These are phyloP conservation scores for Ivindomyrus marchei DNA, from an alignment of 2,113 vertebrate species.

Conservation along the genomic window DNA sequence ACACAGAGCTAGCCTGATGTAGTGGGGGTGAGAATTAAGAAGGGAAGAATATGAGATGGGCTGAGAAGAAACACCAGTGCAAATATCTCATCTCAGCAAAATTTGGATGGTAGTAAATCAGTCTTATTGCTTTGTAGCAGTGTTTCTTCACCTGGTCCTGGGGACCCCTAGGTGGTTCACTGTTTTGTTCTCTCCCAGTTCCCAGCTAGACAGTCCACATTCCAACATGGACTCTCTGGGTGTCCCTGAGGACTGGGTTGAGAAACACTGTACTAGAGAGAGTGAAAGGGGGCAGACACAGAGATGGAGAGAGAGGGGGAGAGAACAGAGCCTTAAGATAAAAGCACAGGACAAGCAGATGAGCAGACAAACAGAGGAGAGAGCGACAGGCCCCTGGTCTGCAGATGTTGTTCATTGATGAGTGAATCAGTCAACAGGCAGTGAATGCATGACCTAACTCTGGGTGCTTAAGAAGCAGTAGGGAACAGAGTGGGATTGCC, in stretches of 20 bases:
- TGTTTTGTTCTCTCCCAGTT: background rate
- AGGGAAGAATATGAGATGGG: background rate
- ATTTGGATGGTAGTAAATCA: background rate
- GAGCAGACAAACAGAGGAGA: background rate
- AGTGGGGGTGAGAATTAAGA: background rate
- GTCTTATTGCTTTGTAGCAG: background rate
- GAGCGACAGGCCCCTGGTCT: background rate
- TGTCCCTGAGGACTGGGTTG: background rate
- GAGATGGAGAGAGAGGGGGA: background rate
- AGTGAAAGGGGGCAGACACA: background rate
- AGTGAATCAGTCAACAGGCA: conserved; percentile 52
- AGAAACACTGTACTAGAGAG: background rate
- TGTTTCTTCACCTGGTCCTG: background rate
- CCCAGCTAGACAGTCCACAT: background rate
- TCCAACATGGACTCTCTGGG: background rate
- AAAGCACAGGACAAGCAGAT: background rate
- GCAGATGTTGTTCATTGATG: conserved; percentile 28
- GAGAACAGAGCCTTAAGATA: background rate
- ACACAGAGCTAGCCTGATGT: background rate
- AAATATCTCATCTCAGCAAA: background rate
- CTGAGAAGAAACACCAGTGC: background rate
- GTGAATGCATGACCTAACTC: conserved; percentile 60
- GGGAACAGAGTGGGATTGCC: conserved; percentile 55
- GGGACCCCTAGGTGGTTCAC: background rate
- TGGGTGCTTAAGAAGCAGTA: conserved; percentile 50